Conservation (phyloP, 2,888 invertebrate genomes). For the Melieria crassipennis region DNA sequence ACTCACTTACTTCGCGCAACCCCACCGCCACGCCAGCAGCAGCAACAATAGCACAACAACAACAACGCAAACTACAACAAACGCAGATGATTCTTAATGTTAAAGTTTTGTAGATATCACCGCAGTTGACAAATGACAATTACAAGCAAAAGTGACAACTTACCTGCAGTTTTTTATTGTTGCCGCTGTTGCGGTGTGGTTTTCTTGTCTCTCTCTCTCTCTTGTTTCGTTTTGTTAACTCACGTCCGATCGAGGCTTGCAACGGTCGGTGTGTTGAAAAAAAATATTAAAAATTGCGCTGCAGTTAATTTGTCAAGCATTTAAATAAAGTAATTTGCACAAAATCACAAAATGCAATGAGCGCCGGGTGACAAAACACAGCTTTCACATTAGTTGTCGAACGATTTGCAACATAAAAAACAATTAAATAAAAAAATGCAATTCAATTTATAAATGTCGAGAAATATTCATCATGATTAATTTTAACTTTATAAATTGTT, state of each 20-base stretch:
- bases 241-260: too few relatives aligned
- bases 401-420: too few relatives aligned
- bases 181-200: neutral
- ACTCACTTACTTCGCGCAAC: constrained; percentile 3
- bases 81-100: constrained; percentile 33
- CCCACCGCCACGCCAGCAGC: constrained; percentile 29
- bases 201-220: constrained; percentile 6
- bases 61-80: constrained; percentile 7
- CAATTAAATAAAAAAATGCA: too few relatives aligned
- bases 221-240: too few relatives aligned
- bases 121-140: constrained; percentile 63
- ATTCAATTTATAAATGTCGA: too few relatives aligned
- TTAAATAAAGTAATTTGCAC: constrained; percentile 54
- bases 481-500: too few relatives aligned
- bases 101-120: constrained; percentile 43
- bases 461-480: too few relatives aligned
- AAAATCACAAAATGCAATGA: constrained; percentile 1
- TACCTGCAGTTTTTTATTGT: constrained; percentile 53
- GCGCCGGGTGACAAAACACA: neutral
- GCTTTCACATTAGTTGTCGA: too few relatives aligned
- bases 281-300: constrained; percentile 28
- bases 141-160: constrained; percentile 65
- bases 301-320: constrained; percentile 54
- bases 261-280: neutral
- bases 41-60: constrained; percentile 17